These are phyloP conservation scores for Rhyacichthys aspro DNA, from an alignment of 2,797 vertebrate species.

Conservation along the genomic window DNA sequence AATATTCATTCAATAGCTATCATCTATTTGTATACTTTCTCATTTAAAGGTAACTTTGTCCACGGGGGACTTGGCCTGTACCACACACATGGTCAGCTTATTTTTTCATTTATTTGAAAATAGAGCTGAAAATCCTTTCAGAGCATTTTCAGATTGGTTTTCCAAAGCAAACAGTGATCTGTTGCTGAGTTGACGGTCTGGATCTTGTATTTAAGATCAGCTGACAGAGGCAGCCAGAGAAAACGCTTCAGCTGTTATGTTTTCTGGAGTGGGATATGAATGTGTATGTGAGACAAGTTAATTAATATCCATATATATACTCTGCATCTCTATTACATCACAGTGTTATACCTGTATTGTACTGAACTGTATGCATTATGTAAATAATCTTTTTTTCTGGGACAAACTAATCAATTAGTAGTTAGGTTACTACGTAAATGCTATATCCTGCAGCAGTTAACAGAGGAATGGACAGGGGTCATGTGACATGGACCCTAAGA, in stretches of 20 bases:
- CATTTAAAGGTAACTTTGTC: slow-evolving; percentile 18
- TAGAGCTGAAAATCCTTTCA: slow-evolving; percentile 23
- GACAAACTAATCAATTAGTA: no score
- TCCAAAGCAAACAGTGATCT: slow-evolving; percentile 35
- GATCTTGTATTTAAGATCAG: slow-evolving; percentile 7
- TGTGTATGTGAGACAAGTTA: no score
- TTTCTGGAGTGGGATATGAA: background rate
- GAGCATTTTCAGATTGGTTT: no score
- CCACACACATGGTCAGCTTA: slow-evolving; percentile 7
- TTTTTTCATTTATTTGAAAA: slow-evolving; percentile 24
- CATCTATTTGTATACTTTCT: background rate
- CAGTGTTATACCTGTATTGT: no score
- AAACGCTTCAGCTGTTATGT: slow-evolving; percentile 5
- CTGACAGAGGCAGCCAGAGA: slow-evolving; percentile 7
- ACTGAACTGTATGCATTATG: no score
- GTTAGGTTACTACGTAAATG: no score
- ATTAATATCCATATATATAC: no score
- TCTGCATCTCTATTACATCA: no score
- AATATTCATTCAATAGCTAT: slow-evolving; percentile 1
- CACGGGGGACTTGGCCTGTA: slow-evolving; percentile 5
- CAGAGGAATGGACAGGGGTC: no score
- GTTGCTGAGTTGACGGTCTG: slow-evolving; percentile 17
- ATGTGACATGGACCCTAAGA: no score
- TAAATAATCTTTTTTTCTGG: no score
- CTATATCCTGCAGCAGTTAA: no score